These are phyloP conservation scores for Dendrocincla fuliginosa DNA, from an alignment of 2,797 vertebrate genomes.

Conservation along the genomic window DNA sequence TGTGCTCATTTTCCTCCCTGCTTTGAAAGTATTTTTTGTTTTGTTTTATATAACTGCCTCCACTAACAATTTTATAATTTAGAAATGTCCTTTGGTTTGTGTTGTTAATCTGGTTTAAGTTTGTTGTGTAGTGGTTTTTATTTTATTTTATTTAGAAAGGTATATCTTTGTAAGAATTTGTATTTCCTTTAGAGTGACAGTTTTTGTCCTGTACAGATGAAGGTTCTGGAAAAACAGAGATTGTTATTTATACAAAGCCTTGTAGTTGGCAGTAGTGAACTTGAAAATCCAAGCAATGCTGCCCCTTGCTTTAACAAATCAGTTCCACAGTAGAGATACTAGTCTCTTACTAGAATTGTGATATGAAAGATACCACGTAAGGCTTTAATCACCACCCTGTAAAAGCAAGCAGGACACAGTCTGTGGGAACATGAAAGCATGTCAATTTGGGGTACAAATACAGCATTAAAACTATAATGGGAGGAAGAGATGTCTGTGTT, in stretches of 20 bases:
- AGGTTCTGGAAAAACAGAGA: neutral
- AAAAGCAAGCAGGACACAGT: neutral
- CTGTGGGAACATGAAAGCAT: neutral
- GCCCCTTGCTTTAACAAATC: neutral
- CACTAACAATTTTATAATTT: neutral
- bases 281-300: neutral
- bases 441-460: neutral
- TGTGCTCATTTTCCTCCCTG: neutral
- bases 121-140: no score
- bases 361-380: neutral
- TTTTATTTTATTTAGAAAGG: neutral
- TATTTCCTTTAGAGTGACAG: neutral
- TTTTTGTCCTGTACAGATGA: neutral
- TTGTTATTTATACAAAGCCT: neutral
- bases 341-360: neutral
- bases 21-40: neutral
- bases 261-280: neutral
- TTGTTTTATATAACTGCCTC: neutral
- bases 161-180: neutral
- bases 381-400: neutral
- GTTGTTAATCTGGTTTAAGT: neutral
- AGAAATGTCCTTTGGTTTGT: neutral
- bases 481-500: neutral
- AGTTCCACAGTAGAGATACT: neutral
- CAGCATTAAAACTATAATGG: neutral